Base-by-base conservation (phyloP, 1,140 invertebrate species). In the Brachionus sp. region DNA sequence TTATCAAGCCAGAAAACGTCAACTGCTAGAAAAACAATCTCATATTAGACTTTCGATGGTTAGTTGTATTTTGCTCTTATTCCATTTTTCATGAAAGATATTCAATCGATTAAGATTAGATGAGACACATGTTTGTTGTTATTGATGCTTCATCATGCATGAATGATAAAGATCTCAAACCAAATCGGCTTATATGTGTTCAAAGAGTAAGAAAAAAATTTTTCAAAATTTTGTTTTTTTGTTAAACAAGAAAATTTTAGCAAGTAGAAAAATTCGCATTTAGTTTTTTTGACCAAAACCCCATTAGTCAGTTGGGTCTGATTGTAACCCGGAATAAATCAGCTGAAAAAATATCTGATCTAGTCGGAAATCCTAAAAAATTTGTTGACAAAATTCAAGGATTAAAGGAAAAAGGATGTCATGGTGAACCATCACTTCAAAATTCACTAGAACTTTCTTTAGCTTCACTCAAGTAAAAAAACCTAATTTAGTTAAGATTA, bases 261-360 rank as follows among this genome's bases (percentile, higher is more conserved):
- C 89, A 97, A 29, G 87, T 98, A 73, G 94, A 98, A 90, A 92
- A 92, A 84, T 99, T 98, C 88, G 92, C 98, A 78, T 94, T 96
- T 85, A 95, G 98, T 89, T 98, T 94, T 88, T 97, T 98, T 89
- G 96, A 98, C 89, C 95, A 98, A 90, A 99, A 98, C 90, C 97
- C 97, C 46, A 95, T 99, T 70, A 96, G 95, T 88, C 97, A 99
- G 89, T 89, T 99, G 57, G 97, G 96, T 23, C 90, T 98, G 66
- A 94, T 99, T 85, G 89, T 93, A 12, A 94, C 96, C 82, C 93
- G 93, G 86, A 97, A 97, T 86, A 98, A 98, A 90, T 91, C 95
- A 86, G 95, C 95, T 16, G 96, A 98, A 87, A 95, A 94, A 90
- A 87, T 97, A 5, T 93, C 93, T 82, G 95, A 97, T 84, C 90